Percentiles rank a stretch among this genome's conserved stretches.
Evolutionary conservation across 2,113 vertebrate species (phyloP).

Genomic region (Toxotes jaculatrix): DNA sequence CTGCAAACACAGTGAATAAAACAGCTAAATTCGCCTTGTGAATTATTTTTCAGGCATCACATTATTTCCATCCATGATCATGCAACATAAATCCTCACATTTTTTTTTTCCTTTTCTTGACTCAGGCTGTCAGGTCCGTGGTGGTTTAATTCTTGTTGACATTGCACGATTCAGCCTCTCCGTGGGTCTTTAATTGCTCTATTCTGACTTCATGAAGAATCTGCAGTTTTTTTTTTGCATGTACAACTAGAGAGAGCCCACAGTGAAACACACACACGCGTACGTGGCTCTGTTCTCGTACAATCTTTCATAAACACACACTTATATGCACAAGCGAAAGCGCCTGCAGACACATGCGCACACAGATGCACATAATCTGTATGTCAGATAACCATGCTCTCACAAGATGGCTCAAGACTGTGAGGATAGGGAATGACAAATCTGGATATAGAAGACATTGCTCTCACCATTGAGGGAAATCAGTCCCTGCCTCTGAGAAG

Average conservation of each 20-base stretch:
- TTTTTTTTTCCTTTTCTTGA: slow-evolving; percentile 10
- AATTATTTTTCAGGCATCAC: slow-evolving; percentile 21
- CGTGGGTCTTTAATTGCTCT: slow-evolving; percentile 62
- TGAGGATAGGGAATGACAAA: slow-evolving; percentile 61
- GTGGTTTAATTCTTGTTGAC: slow-evolving; percentile 63
- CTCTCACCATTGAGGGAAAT: slow-evolving; percentile 51
- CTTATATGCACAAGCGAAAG: slow-evolving; percentile 7
- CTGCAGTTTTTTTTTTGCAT: slow-evolving; percentile 32
- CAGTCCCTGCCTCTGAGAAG: slow-evolving; percentile 58
- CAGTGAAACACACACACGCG: slow-evolving; percentile 26
- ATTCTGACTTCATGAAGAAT: slow-evolving; percentile 57
- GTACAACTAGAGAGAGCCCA: slow-evolving; percentile 33
- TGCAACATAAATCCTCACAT: slow-evolving; percentile 36
- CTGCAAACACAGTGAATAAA: slow-evolving; percentile 34
- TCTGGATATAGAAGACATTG: slow-evolving; percentile 65
- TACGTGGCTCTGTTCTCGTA: slow-evolving; percentile 12
- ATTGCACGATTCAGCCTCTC: slow-evolving; percentile 52
- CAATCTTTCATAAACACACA: slow-evolving; percentile 36
- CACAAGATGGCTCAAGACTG: slow-evolving; percentile 43
- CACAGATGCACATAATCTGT: slow-evolving; percentile 44
- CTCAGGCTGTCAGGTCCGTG: slow-evolving; percentile 52
- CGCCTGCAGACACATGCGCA: slow-evolving; percentile 11
- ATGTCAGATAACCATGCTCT: slow-evolving; percentile 45
- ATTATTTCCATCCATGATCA: slow-evolving; percentile 36
- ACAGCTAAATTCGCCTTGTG: slow-evolving; percentile 33